Percentiles rank a stretch among this genome's conserved stretches.
These are phyloP conservation scores for Poeciliopsis presidionis DNA, from an alignment of 2,797 vertebrate genomes.

Conservation along the genomic window DNA sequence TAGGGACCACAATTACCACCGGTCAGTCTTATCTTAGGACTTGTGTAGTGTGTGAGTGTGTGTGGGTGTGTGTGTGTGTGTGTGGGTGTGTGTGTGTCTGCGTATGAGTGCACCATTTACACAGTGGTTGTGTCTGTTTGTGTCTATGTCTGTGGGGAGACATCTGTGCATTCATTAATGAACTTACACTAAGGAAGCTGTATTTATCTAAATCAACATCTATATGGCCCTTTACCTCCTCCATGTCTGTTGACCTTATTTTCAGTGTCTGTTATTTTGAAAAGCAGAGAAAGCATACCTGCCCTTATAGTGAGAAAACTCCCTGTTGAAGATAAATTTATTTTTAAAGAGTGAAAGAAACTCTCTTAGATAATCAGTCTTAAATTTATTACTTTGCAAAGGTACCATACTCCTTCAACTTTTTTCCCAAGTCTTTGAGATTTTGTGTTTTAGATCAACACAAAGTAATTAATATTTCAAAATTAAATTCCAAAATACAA, in stretches of 20 bases:
- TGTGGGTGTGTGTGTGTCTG: slow-evolving; percentile 45
- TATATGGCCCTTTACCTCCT: slow-evolving; percentile 51
- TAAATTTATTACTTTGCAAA: background rate
- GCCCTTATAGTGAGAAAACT: slow-evolving; percentile 20
- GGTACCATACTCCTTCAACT: no score
- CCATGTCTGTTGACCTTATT: slow-evolving; percentile 40
- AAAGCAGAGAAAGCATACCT: slow-evolving; percentile 16
- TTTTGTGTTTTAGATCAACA: background rate
- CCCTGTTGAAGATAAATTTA: background rate
- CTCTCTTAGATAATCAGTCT: background rate
- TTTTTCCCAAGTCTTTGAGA: background rate
- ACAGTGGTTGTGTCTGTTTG: slow-evolving; percentile 48
- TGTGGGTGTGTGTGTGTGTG: slow-evolving; percentile 39
- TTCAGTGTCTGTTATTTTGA: slow-evolving; percentile 19
- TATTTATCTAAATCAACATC: slow-evolving; percentile 70
- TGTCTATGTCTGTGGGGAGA: slow-evolving; percentile 52
- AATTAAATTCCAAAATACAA: background rate
- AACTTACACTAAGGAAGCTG: slow-evolving; percentile 68
- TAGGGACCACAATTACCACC: slow-evolving; percentile 85
- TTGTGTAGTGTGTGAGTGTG: slow-evolving; percentile 64
- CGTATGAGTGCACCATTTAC: slow-evolving; percentile 39
- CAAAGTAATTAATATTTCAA: background rate
- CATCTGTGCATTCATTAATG: slow-evolving; percentile 72
- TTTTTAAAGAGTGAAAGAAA: background rate
- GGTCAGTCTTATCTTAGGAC: slow-evolving; percentile 79